phyloP scores from a whole-genome alignment of 2,888 invertebrate species.

The Ferrisia virgata region DNA sequence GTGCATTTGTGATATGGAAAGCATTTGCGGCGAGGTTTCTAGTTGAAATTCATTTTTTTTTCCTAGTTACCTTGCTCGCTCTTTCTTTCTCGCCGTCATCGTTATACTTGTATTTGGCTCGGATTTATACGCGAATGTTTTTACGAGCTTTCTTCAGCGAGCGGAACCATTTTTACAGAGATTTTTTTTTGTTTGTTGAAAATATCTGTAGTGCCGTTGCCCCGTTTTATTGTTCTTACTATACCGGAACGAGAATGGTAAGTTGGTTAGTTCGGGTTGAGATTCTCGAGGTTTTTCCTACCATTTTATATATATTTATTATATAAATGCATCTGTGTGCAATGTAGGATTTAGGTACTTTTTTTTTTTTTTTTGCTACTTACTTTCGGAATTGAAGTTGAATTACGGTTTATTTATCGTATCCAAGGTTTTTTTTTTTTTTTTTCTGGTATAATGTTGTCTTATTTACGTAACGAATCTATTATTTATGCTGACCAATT shows the following conservation, averaged over 20 bases:
- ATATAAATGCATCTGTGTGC: background rate
- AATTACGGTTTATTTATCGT: too few species aligned
- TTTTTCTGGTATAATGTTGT: too few species aligned
- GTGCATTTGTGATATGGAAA: background rate
- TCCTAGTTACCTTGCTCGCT: background rate
- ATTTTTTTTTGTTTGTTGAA: background rate
- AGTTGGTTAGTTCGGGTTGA: background rate
- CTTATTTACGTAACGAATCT: too few species aligned
- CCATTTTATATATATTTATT: too few species aligned
- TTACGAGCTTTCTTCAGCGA: background rate
- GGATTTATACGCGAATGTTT: slow-evolving; percentile 2
- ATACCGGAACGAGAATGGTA: background rate
- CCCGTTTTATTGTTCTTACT: background rate
- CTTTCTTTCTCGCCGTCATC: background rate
- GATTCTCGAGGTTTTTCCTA: background rate
- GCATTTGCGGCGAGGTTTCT: background rate
- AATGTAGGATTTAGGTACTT: background rate
- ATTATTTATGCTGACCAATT: too few species aligned
- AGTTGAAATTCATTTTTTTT: background rate
- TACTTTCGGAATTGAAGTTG: too few species aligned
- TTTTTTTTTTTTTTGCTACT: too few species aligned
- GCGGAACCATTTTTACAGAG: background rate
- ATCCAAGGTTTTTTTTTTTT: too few species aligned
- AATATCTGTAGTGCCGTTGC: background rate
- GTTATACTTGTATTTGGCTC: background rate